These are phyloP conservation scores for Nasonia longicornis DNA, from an alignment of 1,140 invertebrate genomes.

Conservation along the genomic window DNA sequence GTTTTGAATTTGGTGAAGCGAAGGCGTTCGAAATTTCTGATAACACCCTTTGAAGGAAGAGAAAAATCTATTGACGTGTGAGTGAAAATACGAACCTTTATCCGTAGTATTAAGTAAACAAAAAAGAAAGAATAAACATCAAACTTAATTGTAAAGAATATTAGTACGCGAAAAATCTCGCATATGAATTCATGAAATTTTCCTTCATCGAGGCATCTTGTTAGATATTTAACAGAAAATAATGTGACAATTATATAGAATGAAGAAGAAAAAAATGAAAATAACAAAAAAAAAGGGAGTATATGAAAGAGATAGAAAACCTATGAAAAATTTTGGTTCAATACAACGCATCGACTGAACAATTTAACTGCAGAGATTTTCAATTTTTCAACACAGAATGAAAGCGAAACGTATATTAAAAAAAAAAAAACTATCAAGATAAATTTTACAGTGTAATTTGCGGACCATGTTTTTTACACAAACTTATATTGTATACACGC, in stretches of 20 bases:
- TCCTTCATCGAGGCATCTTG: neutral
- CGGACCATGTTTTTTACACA: conserved; percentile 49
- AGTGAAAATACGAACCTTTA: conserved; percentile 16
- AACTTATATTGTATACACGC: conserved; percentile 44
- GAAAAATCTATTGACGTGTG: neutral
- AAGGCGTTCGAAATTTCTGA: conserved; percentile 18
- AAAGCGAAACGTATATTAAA: conserved; percentile 23
- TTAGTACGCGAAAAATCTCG: conserved; percentile 11
- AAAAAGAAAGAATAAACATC: conserved; percentile 16
- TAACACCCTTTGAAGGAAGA: neutral
- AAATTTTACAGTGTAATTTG: conserved; percentile 48
- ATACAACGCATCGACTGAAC: conserved; percentile 33
- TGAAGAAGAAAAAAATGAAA: neutral
- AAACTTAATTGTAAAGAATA: conserved; percentile 7
- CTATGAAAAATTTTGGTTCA: conserved; percentile 23
- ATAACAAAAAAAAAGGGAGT: conserved; percentile 2
- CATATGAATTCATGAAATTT: neutral
- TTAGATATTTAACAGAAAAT: conserved; percentile 3
- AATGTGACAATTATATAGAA: too few species aligned
- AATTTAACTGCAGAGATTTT: conserved; percentile 41
- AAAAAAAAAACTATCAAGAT: conserved; percentile 35
- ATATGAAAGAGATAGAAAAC: neutral
- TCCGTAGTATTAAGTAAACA: neutral
- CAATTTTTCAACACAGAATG: conserved; percentile 37
- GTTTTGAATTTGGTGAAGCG: neutral